Evolutionary conservation across 2,797 vertebrate genomes (phyloP).

Genomic region (Mycteria americana): DNA sequence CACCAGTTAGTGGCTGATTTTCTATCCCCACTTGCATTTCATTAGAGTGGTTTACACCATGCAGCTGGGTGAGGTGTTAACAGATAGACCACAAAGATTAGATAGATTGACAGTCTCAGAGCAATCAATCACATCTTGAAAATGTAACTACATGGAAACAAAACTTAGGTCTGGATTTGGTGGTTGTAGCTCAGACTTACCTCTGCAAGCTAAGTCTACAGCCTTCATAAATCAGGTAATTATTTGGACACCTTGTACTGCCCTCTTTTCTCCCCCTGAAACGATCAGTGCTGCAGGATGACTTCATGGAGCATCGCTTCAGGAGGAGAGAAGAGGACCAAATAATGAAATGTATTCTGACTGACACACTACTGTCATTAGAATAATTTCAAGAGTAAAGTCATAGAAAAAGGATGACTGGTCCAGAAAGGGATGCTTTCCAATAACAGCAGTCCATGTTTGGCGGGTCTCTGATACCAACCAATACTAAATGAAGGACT

Average conservation of each 20-base stretch:
- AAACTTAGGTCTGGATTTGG: background rate
- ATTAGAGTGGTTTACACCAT: background rate
- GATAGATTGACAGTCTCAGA: background rate
- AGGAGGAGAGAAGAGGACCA: background rate
- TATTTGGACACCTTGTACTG: background rate
- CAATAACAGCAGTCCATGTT: background rate
- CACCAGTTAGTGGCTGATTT: background rate
- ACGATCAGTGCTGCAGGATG: fast-evolving
- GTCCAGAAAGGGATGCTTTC: background rate
- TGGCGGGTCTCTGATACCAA: background rate
- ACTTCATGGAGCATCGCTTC: background rate
- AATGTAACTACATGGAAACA: background rate
- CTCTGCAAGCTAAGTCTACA: background rate
- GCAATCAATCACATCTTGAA: background rate
- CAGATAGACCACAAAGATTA: background rate
- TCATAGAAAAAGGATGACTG: background rate
- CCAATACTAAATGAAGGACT: background rate
- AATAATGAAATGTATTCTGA: background rate
- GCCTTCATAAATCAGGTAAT: background rate
- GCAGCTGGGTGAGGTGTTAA: background rate
- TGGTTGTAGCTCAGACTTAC: background rate
- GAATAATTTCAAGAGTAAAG: background rate
- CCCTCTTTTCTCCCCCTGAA: background rate
- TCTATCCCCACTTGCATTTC: background rate
- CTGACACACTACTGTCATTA: background rate